phyloP scores from a whole-genome alignment of 1,140 invertebrate genomes.

The Leptestheria dahalacensis region DNA sequence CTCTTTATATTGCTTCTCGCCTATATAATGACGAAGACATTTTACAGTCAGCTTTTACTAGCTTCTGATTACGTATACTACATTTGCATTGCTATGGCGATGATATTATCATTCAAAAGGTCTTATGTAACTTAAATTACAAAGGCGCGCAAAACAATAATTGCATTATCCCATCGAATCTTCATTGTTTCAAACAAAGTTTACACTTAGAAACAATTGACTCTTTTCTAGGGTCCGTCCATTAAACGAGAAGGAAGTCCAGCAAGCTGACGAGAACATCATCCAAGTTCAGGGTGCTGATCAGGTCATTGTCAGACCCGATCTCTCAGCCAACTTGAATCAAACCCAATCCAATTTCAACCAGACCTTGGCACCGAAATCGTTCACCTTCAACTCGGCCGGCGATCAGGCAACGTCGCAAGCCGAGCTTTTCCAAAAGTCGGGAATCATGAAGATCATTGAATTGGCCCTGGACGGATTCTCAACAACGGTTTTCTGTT shows the following conservation, averaged over 20 bases:
- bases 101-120: too few relatives aligned
- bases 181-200: background rate
- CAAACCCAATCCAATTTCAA: slow-evolving; percentile 2
- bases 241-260: slow-evolving; percentile 27
- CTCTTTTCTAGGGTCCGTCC: slow-evolving; percentile 24
- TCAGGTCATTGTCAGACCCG: slow-evolving; percentile 24
- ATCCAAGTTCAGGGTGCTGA: slow-evolving; percentile 28
- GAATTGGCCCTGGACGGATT: slow-evolving; percentile 88
- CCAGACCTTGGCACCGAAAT: slow-evolving; percentile 33
- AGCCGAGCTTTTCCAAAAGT: slow-evolving; percentile 58
- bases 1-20: too few relatives aligned
- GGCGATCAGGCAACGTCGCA: slow-evolving; percentile 76
- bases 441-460: slow-evolving; percentile 64
- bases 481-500: slow-evolving; percentile 84
- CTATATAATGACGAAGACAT: too few relatives aligned
- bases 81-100: too few relatives aligned
- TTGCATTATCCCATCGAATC: background rate
- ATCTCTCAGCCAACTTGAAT: background rate
- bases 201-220: background rate
- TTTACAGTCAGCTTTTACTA: too few relatives aligned
- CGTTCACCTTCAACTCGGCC: slow-evolving; percentile 74
- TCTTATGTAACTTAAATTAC: too few relatives aligned
- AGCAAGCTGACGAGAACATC: slow-evolving; percentile 25
- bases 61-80: too few relatives aligned
- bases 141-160: too few relatives aligned